Conservation (phyloP, 2,888 invertebrate genomes). For the Lordiphosa fenestrarum region DNA sequence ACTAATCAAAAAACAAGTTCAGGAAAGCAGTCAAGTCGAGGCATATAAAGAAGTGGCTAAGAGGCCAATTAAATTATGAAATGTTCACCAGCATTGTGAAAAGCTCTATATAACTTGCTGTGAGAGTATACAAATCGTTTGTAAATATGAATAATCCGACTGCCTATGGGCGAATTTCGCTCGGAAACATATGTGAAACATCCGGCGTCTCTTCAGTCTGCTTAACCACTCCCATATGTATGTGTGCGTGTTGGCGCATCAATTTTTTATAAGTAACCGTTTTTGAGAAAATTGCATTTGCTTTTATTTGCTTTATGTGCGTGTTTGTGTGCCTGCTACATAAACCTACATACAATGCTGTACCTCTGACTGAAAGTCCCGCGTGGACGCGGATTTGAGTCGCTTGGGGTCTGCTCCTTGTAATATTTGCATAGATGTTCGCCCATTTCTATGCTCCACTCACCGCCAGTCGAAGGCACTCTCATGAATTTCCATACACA, state of each 20-base stretch:
- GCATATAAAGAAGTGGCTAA: too few relatives aligned
- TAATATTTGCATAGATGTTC: conserved; percentile 55
- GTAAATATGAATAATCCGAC: conserved; percentile 64
- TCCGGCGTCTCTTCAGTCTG: conserved; percentile 7
- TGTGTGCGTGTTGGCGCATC: conserved; percentile 37
- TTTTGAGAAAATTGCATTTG: conserved; percentile 70
- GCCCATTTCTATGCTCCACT: conserved; percentile 19
- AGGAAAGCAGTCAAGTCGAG: too few relatives aligned
- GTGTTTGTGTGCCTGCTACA: conserved; percentile 13
- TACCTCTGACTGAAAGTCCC: conserved; percentile 25
- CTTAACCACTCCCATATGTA: conserved; percentile 14
- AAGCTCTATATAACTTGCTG: neutral
- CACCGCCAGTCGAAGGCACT: conserved; percentile 10
- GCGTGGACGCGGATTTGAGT: conserved; percentile 21
- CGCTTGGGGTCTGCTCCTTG: conserved; percentile 31
- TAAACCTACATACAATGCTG: too few relatives aligned
- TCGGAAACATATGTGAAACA: conserved; percentile 29
- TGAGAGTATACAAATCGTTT: conserved; percentile 15
- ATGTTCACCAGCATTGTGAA: neutral
- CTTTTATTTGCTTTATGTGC: conserved; percentile 46
- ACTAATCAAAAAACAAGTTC: too few relatives aligned
- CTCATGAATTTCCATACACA: conserved; percentile 31
- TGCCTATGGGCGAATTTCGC: conserved; percentile 37
- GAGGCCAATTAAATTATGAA: too few relatives aligned
- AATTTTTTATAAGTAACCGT: conserved; percentile 68